These are phyloP conservation scores for Cardiocondyla obscurior DNA, from an alignment of 1,140 invertebrate genomes.

Conservation along the genomic window DNA sequence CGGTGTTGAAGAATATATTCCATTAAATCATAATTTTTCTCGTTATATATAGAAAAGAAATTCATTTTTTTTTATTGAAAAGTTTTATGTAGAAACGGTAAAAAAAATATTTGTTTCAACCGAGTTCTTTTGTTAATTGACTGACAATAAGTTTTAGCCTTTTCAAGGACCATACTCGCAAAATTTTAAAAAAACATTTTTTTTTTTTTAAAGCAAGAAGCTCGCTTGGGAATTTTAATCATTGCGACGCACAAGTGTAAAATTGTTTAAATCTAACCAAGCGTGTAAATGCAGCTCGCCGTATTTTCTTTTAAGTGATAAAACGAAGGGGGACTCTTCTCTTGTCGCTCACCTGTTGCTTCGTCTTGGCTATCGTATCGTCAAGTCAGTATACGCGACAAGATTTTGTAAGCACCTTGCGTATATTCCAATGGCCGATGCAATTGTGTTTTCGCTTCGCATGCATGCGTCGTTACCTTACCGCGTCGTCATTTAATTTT, in stretches of 20 bases:
- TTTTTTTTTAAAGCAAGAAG: background rate
- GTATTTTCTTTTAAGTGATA: background rate
- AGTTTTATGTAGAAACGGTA: too few species aligned
- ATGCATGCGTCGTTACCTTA: background rate
- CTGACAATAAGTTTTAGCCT: too few species aligned
- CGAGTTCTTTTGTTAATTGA: too few species aligned
- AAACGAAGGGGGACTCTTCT: slow-evolving; percentile 17
- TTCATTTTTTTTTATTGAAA: too few species aligned
- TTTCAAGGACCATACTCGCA: too few species aligned
- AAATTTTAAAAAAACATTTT: too few species aligned
- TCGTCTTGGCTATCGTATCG: background rate
- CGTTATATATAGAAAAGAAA: too few species aligned
- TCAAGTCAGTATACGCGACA: slow-evolving; percentile 1
- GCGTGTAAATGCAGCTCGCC: background rate
- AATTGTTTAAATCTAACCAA: background rate
- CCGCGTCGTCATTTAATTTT: background rate
- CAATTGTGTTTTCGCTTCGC: slow-evolving; percentile 3
- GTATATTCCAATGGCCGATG: background rate
- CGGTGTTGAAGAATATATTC: background rate
- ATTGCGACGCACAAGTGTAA: background rate
- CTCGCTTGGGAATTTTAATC: background rate
- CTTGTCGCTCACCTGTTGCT: slow-evolving; percentile 39
- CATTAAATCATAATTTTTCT: background rate
- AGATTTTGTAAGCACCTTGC: slow-evolving; percentile 34
- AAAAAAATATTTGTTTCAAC: too few species aligned